These are phyloP conservation scores for Eupithecia inturbata DNA, from an alignment of 2,888 invertebrate genomes.

Conservation along the genomic window DNA sequence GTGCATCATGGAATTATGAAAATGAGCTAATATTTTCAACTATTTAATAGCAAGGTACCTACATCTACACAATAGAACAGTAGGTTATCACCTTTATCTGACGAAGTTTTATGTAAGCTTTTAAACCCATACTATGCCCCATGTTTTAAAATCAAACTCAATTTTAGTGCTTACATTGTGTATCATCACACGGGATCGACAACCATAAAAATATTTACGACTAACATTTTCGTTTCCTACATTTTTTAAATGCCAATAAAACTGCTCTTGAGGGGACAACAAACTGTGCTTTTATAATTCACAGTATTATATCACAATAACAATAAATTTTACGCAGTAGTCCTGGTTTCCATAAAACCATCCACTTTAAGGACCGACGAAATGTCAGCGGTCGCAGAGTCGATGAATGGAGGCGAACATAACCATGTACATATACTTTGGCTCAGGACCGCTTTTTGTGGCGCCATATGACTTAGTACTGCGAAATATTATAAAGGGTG, in stretches of 20 bases:
- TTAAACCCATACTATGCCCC: neutral
- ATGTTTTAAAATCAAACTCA: neutral
- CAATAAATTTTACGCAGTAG: neutral
- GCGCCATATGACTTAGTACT: too few relatives aligned
- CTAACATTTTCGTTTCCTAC: conserved; percentile 34
- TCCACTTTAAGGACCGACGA: too few relatives aligned
- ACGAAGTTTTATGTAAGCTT: neutral
- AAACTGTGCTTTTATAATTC: conserved; percentile 42
- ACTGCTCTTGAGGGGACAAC: conserved; percentile 34
- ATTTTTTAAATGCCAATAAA: conserved; percentile 43
- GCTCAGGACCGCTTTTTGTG: too few relatives aligned
- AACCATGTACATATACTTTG: too few relatives aligned
- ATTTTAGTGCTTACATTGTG: conserved; percentile 13
- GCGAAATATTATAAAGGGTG: too few relatives aligned
- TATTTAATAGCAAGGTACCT: too few relatives aligned
- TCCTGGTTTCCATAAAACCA: neutral
- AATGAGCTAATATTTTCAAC: too few relatives aligned
- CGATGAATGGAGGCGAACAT: too few relatives aligned
- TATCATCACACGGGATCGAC: conserved; percentile 32
- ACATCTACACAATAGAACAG: too few relatives aligned
- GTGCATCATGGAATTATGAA: too few relatives aligned
- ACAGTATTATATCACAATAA: conserved; percentile 21
- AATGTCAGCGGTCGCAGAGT: too few relatives aligned
- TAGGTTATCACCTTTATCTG: too few relatives aligned
- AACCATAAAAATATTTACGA: conserved; percentile 42